phyloP scores from a whole-genome alignment of 1,140 invertebrate genomes.

The Galleria mellonella region DNA sequence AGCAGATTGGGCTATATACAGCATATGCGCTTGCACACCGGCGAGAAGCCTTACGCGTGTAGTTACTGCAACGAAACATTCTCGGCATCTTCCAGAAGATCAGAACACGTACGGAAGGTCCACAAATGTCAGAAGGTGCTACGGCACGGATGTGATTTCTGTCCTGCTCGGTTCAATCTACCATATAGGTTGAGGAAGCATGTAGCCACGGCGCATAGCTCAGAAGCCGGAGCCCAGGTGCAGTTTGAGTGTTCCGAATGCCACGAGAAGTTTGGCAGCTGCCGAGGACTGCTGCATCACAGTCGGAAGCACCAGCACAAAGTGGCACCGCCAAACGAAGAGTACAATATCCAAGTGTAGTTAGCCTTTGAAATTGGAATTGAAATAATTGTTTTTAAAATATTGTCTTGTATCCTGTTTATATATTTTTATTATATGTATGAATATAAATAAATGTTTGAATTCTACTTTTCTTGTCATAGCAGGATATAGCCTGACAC shows the following conservation, averaged over 20 bases:
- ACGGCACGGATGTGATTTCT: slow-evolving; percentile 39
- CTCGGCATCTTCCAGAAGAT: slow-evolving; percentile 44
- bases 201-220: slow-evolving; percentile 28
- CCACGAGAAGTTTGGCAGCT: slow-evolving; percentile 36
- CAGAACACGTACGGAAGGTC: slow-evolving; percentile 43
- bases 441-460: too few relatives aligned
- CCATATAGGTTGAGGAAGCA: slow-evolving; percentile 44
- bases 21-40: slow-evolving; percentile 47
- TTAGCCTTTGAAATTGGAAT: slow-evolving; percentile 1
- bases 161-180: slow-evolving; percentile 40
- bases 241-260: slow-evolving; percentile 38
- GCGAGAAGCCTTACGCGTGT: slow-evolving; percentile 50
- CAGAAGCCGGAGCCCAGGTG: slow-evolving; percentile 1
- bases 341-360: neutral
- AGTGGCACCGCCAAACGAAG: neutral
- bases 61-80: slow-evolving; percentile 45
- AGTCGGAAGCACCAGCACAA: slow-evolving; percentile 31
- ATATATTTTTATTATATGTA: too few relatives aligned
- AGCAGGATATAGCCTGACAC: too few relatives aligned
- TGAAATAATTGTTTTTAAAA: neutral
- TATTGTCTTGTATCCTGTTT: too few relatives aligned
- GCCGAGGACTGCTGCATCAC: slow-evolving; percentile 38
- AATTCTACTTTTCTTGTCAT: too few relatives aligned
- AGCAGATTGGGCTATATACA: slow-evolving; percentile 42
- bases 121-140: slow-evolving; percentile 29